phyloP scores from a whole-genome alignment of 2,888 invertebrate genomes.

The Tetragnatha montana region DNA sequence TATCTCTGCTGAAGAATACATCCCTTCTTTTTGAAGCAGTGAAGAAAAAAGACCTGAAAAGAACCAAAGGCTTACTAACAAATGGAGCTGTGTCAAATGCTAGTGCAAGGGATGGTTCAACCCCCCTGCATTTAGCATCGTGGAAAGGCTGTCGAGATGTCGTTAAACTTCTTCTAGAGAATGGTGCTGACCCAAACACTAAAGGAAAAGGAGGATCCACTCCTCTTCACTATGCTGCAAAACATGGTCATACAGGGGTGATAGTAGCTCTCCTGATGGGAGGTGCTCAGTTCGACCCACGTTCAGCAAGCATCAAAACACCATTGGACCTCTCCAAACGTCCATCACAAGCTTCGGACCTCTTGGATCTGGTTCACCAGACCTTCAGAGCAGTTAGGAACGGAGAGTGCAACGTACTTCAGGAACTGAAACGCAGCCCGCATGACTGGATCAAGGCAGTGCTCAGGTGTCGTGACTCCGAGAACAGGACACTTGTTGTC shows the following conservation, averaged over 20 bases:
- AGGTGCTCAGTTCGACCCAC: constrained; percentile 29
- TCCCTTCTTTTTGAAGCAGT: constrained; percentile 27
- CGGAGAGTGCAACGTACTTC: neutral
- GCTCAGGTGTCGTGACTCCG: neutral
- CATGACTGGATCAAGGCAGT: neutral
- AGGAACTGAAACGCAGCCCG: constrained; percentile 2
- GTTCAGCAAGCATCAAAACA: neutral
- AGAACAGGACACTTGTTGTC: neutral
- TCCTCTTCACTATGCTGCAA: constrained; percentile 55
- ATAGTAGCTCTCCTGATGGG: constrained; percentile 20
- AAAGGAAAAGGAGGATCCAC: constrained; percentile 24
- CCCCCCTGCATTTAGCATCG: constrained; percentile 50
- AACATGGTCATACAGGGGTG: neutral
- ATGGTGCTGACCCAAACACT: constrained; percentile 42
- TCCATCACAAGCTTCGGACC: neutral
- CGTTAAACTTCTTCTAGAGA: constrained; percentile 31
- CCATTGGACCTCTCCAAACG: constrained; percentile 18
- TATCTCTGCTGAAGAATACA: constrained; percentile 11
- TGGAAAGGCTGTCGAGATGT: constrained; percentile 36
- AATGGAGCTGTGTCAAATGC: constrained; percentile 46
- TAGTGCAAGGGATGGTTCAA: neutral
- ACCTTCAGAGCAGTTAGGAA: constrained; percentile 36
- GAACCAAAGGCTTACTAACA: constrained; percentile 1
- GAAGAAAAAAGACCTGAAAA: neutral
- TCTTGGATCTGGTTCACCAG: constrained; percentile 22